Conservation (phyloP, 1,140 invertebrate species). For the Reticulitermes speratus region DNA sequence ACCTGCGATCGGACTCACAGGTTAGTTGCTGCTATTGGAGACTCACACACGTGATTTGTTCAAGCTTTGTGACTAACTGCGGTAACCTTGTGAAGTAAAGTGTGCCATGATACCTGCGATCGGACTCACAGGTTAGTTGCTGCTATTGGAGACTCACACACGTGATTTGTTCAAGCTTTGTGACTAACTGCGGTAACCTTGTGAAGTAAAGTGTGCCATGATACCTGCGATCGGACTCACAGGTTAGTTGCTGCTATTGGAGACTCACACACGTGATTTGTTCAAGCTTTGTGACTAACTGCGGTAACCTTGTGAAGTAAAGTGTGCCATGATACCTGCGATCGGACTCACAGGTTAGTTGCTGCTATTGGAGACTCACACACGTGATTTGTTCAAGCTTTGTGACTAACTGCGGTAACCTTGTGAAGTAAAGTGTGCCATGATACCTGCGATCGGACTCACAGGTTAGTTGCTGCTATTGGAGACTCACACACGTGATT, state of each 20-base stretch:
- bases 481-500: neutral
- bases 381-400: neutral
- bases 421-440: constrained; percentile 56
- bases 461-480: neutral
- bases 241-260: neutral
- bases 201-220: constrained; percentile 58
- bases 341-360: neutral
- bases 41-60: neutral
- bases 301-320: no score
- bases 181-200: no score
- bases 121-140: neutral
- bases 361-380: neutral
- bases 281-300: neutral
- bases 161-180: neutral
- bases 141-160: neutral
- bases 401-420: no score
- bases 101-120: constrained; percentile 72
- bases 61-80: neutral
- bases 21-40: neutral
- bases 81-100: no score
- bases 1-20: constrained; percentile 54
- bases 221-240: constrained; percentile 56
- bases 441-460: constrained; percentile 58
- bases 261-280: neutral
- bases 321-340: constrained; percentile 73